Percentiles rank a stretch among this genome's conserved stretches.
These are phyloP conservation scores for Epirrita christyi DNA, from an alignment of 2,888 invertebrate genomes.

Conservation along the genomic window DNA sequence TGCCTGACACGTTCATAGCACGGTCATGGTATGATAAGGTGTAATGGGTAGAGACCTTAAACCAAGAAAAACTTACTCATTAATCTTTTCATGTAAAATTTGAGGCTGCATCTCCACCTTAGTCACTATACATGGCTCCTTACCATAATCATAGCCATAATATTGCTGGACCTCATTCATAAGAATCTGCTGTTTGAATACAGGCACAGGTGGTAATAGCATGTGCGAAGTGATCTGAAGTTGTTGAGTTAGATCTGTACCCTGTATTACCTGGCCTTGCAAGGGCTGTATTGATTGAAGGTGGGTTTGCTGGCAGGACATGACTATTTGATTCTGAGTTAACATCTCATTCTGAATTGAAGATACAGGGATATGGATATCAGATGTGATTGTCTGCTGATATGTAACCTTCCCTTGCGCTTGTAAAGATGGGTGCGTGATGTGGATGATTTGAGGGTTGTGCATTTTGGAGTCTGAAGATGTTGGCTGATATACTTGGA, in stretches of 20 bases:
- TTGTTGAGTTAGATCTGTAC: conserved; percentile 59
- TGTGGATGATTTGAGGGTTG: conserved; percentile 62
- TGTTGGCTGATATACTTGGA: conserved; percentile 68
- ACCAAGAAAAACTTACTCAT: conserved; percentile 56
- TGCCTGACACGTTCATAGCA: too few species aligned
- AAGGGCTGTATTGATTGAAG: conserved; percentile 57
- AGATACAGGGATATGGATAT: conserved; percentile 62
- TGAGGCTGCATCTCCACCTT: conserved; percentile 60
- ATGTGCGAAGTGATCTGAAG: conserved; percentile 71
- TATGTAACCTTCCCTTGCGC: conserved; percentile 67
- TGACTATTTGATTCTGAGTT: conserved; percentile 67
- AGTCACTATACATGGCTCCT: conserved; percentile 59
- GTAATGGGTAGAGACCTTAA: too few species aligned
- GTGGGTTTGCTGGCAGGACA: conserved; percentile 70
- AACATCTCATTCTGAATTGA: conserved; percentile 61
- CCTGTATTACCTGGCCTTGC: conserved; percentile 55
- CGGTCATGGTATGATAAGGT: too few species aligned
- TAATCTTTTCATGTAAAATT: conserved; percentile 48
- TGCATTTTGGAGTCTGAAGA: conserved; percentile 51
- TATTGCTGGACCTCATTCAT: conserved; percentile 64
- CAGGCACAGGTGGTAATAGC: conserved; percentile 62
- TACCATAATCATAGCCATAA: conserved; percentile 66
- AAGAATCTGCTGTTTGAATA: conserved; percentile 67
- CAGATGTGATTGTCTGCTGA: conserved; percentile 65
- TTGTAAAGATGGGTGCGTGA: conserved; percentile 62